phyloP scores from a whole-genome alignment of 1,140 invertebrate genomes.

The Metaphire vulgaris region DNA sequence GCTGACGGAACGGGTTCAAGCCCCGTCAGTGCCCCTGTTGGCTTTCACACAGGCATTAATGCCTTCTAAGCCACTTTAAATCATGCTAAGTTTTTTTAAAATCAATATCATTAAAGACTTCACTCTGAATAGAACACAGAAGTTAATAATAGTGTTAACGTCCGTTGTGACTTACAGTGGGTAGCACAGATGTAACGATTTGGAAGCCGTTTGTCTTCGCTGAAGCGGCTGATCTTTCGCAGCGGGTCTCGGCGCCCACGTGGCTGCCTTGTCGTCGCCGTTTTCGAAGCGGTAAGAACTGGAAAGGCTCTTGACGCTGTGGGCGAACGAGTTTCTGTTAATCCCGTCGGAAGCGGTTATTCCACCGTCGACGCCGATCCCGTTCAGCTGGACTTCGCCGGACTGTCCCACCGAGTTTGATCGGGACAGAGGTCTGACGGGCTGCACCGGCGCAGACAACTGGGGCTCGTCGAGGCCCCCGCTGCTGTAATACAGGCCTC shows the following conservation, averaged over 20 bases:
- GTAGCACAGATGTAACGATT: not conserved
- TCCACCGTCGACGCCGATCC: not conserved
- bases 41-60: too few species aligned
- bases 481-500: not conserved
- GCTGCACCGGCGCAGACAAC: not conserved
- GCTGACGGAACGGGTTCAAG: too few species aligned
- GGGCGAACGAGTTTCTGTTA: not conserved
- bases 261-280: not conserved
- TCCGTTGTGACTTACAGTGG: not conserved
- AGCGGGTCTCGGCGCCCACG: not conserved
- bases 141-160: too few species aligned
- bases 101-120: too few species aligned
- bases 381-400: not conserved
- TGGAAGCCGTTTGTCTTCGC: not conserved
- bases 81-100: too few species aligned
- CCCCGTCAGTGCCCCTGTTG: too few species aligned
- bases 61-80: too few species aligned
- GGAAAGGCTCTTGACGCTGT: not conserved
- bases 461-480: not conserved
- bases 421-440: not conserved
- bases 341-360: not conserved
- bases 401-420: not conserved
- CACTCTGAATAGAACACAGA: too few species aligned
- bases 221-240: not conserved
- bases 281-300: not conserved